Conservation (phyloP, 2,113 vertebrate species). For the Danionella cerebrum region DNA sequence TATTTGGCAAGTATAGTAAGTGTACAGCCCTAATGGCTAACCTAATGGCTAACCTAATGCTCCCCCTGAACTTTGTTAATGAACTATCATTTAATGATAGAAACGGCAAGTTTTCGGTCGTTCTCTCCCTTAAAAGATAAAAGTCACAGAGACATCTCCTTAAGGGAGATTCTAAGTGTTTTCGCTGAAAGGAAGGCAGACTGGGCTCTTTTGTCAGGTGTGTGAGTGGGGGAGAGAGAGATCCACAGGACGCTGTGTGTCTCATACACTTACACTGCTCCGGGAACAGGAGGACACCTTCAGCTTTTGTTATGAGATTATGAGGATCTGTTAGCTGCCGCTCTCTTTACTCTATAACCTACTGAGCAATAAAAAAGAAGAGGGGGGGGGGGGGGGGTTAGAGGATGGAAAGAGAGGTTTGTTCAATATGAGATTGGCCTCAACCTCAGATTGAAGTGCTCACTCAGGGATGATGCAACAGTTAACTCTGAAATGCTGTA, state of each 20-base stretch:
- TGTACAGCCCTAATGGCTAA: too few relatives aligned
- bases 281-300: constrained; percentile 13
- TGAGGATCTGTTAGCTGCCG: constrained; percentile 20
- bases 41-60: too few relatives aligned
- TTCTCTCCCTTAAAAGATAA: too few relatives aligned
- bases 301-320: constrained; percentile 28
- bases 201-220: not conserved
- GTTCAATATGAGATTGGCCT: too few relatives aligned
- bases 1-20: too few relatives aligned
- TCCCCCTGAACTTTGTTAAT: too few relatives aligned
- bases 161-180: constrained; percentile 4
- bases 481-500: not conserved
- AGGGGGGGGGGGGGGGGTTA: not conserved
- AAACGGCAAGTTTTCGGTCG: too few relatives aligned
- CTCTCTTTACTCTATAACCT: constrained; percentile 1
- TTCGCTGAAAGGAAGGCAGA: not conserved
- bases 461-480: too few relatives aligned
- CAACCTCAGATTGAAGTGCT: too few relatives aligned
- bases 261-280: not conserved
- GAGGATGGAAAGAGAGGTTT: too few relatives aligned
- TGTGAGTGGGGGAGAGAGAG: not conserved
- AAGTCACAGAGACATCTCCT: not conserved
- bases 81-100: too few relatives aligned
- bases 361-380: not conserved
- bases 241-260: not conserved